These are phyloP conservation scores for Nephila pilipes DNA, from an alignment of 1,140 invertebrate genomes.

Conservation along the genomic window DNA sequence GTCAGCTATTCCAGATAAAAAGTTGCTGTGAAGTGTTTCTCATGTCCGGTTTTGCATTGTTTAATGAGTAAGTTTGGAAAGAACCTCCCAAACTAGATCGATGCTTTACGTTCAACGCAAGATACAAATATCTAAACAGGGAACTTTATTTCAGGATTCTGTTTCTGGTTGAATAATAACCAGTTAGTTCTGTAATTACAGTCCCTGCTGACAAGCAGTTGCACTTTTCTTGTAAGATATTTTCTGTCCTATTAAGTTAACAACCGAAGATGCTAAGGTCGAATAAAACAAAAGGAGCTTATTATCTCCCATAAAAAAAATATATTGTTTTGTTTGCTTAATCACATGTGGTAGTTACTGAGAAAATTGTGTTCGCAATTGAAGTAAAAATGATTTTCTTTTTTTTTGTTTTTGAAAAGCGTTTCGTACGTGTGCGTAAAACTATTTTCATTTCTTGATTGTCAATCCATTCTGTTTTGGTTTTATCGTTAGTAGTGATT, in stretches of 20 bases:
- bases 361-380: no score
- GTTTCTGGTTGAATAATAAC: neutral
- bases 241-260: neutral
- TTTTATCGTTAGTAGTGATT: no score
- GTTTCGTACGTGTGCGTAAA: no score
- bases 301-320: neutral
- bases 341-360: neutral
- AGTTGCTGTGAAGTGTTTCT: neutral
- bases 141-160: neutral
- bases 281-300: neutral
- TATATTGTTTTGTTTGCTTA: neutral
- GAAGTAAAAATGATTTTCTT: no score
- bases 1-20: neutral
- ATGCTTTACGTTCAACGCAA: neutral
- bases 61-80: neutral
- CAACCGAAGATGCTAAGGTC: neutral
- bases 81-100: neutral
- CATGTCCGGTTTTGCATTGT: neutral
- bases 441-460: no score
- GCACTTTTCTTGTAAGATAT: neutral
- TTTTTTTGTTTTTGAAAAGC: no score
- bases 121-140: neutral
- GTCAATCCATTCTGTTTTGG: no score
- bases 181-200: neutral
- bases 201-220: neutral